Base-by-base conservation (phyloP, 2,888 invertebrate species). In the Helleia helle region DNA sequence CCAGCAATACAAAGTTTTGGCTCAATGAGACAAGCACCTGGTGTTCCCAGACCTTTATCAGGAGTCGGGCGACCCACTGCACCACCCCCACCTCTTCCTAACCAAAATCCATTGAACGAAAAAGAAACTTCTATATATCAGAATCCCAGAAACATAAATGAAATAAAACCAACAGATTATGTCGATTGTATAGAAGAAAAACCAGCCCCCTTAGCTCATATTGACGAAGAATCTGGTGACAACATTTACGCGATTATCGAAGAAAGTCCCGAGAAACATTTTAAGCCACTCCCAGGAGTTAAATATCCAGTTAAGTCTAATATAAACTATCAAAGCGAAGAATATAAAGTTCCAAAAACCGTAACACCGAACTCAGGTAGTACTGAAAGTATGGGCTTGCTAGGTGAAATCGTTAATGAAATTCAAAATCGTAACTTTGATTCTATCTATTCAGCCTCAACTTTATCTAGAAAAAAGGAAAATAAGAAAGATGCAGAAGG, bases 181-280 rank as follows among this genome's bases (percentile, higher is more conserved):
- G 94, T 94, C 31, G 94, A 94, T 62, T 94, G 94, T 58, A 87
- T 91, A 42, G 91, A 91, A 52, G 89, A 92, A 47, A 84, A 87
- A 30, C 86, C 88, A 15, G 83, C 86, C 0, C 87, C 89, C 0
- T 60, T 91, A 44, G 87, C 88, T 0, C 88, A 90, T 50, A 89
- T 91, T 36, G 86, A 87, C 45, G 90, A 90, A 54, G 87, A 86
- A 55, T 87, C 89, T 0, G 68, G 84, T 8, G 94, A 94, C 58
- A 94, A 94, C 58, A 95, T 95, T 48, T 95, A 95, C 63, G 93
- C 94, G 0, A 92, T 94, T 0, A 95, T 95, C 37, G 94, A 95
- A 59, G 95, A 95, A 62, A 87, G 89, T 24, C 89, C 92, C 0
- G 83, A 88, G 1, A 84, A 68, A 38, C 60, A 62, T 31, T 71